These are phyloP conservation scores for Acrossocheilus fasciatus DNA, from an alignment of 2,797 vertebrate species.

Conservation along the genomic window DNA sequence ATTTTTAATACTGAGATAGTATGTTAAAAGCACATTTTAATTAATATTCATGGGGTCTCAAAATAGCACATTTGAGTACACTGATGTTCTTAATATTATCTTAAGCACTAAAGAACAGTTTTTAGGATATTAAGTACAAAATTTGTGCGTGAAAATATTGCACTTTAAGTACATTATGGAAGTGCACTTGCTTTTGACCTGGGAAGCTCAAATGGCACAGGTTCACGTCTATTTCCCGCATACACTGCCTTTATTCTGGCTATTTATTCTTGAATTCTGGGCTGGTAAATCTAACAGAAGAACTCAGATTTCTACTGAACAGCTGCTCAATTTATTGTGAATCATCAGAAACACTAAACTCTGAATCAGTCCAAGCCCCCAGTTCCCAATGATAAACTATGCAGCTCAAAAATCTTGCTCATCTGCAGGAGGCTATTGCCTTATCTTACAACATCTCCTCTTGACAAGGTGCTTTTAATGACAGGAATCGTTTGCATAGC, in stretches of 20 bases:
- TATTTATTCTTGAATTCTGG: background rate
- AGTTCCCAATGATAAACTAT: background rate
- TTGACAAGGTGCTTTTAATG: conserved; percentile 31
- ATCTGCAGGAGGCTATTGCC: background rate
- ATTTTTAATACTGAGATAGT: background rate
- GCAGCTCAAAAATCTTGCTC: background rate
- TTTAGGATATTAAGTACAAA: background rate
- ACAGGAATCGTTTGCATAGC: background rate
- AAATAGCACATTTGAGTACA: background rate
- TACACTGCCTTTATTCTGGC: background rate
- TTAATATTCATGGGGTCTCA: background rate
- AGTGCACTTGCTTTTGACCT: background rate
- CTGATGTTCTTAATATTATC: background rate
- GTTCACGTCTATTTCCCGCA: background rate
- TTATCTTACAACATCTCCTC: conserved; percentile 8
- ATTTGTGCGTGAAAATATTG: background rate
- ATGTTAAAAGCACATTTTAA: background rate
- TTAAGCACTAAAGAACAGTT: background rate
- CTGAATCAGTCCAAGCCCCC: background rate
- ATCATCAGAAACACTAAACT: background rate
- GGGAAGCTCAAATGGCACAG: background rate
- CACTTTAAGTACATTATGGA: background rate
- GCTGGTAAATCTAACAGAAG: background rate
- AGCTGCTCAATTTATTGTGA: conserved; percentile 6
- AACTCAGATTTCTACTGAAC: background rate